Percentiles rank a stretch among this genome's conserved stretches.
Evolutionary conservation across 2,113 vertebrate genomes (phyloP).

Genomic region (Phrynosoma platyrhinos): DNA sequence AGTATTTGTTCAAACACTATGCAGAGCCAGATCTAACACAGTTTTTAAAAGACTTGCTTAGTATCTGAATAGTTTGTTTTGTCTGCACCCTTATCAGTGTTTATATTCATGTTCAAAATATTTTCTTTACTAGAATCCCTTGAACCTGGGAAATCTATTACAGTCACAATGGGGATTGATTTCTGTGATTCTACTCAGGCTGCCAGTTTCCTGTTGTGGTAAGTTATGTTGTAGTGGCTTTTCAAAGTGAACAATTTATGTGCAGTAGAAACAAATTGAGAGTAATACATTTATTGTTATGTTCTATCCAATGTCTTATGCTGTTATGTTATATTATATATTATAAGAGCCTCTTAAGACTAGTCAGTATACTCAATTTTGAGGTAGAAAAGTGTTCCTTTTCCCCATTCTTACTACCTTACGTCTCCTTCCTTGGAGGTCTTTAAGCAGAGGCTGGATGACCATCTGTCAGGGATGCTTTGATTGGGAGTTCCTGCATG

Average conservation of each 20-base stretch:
- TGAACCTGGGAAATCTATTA: constrained; percentile 87
- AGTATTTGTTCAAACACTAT: not conserved
- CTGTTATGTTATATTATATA: not conserved
- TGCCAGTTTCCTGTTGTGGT: constrained; percentile 96
- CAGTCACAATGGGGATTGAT: constrained; percentile 91
- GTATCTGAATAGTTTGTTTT: constrained; percentile 18
- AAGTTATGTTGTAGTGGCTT: constrained; percentile 69
- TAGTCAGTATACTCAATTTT: constrained; percentile 13
- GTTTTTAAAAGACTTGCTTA: not conserved
- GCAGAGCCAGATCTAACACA: not conserved
- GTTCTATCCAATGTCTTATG: not conserved
- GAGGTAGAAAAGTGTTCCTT: not conserved
- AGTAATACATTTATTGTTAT: constrained; percentile 1
- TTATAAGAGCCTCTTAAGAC: not conserved
- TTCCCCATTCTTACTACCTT: not conserved
- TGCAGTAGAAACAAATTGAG: not conserved
- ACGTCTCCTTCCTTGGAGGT: too few species aligned
- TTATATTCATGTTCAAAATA: constrained; percentile 64
- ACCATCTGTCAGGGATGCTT: too few species aligned
- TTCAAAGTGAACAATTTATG: constrained; percentile 2
- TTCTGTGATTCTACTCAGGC: constrained; percentile 97
- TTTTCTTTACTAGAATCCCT: constrained; percentile 84
- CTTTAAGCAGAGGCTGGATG: too few species aligned
- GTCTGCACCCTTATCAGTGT: constrained; percentile 15
- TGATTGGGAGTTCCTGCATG: too few species aligned